Evolutionary conservation across 2,888 invertebrate genomes (phyloP).

Genomic region (Lasioglossum calceatum): DNA sequence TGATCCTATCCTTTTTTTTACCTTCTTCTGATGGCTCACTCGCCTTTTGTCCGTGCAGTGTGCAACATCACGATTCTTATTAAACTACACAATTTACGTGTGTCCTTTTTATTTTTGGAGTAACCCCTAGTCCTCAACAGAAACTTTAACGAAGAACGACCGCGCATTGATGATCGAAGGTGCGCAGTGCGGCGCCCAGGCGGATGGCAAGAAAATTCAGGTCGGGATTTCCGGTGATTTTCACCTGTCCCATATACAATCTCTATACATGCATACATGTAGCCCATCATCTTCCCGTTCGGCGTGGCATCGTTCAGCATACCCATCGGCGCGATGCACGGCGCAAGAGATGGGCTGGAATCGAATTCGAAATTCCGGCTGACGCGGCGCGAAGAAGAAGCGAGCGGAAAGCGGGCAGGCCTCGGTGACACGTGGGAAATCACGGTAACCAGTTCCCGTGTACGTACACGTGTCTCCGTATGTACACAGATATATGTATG

Average conservation of each 20-base stretch:
- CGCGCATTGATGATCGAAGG: not conserved
- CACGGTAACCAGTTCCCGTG: conserved; percentile 65
- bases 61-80: too few species aligned
- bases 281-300: not conserved
- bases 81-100: too few species aligned
- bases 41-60: too few species aligned
- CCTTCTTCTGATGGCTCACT: too few species aligned
- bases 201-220: conserved; percentile 41
- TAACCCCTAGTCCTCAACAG: too few species aligned
- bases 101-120: too few species aligned
- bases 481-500: not conserved
- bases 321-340: conserved; percentile 48
- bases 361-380: conserved; percentile 62
- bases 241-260: not conserved
- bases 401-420: conserved; percentile 33
- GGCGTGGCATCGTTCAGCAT: not conserved
- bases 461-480: not conserved
- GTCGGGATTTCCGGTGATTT: conserved; percentile 24
- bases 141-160: not conserved
- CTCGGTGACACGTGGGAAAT: conserved; percentile 71
- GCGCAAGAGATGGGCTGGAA: conserved; percentile 44
- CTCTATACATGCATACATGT: not conserved
- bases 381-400: conserved; percentile 46
- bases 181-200: not conserved
- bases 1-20: too few species aligned